Conservation (phyloP, 2,888 invertebrate genomes). For the Lydus trimaculatus region DNA sequence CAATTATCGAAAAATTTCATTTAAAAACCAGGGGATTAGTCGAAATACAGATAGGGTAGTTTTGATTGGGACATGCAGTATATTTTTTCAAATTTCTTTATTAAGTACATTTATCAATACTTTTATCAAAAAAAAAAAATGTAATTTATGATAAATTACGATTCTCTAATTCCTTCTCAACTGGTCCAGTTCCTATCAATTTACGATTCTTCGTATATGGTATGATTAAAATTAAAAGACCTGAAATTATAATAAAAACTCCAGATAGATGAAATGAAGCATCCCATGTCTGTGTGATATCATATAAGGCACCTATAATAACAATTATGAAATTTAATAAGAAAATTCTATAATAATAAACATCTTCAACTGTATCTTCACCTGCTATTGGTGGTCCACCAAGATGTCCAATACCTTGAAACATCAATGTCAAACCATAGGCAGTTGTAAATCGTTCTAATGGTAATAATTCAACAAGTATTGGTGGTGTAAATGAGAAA, state of each 20-base stretch:
- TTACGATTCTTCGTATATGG: slow-evolving; percentile 72
- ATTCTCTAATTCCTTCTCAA: slow-evolving; percentile 61
- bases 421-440: slow-evolving; percentile 87
- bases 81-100: no score
- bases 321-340: no score
- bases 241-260: slow-evolving; percentile 81
- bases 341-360: no score
- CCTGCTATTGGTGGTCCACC: slow-evolving; percentile 93
- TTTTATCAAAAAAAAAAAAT: not conserved
- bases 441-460: slow-evolving; percentile 91
- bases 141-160: not conserved
- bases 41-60: no score
- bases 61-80: no score
- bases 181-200: slow-evolving; percentile 65
- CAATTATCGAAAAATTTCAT: no score
- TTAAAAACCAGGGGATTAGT: no score
- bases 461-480: slow-evolving; percentile 87
- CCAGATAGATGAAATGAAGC: slow-evolving; percentile 83
- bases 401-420: slow-evolving; percentile 92
- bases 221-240: slow-evolving; percentile 71
- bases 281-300: slow-evolving; percentile 76
- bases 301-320: slow-evolving; percentile 66
- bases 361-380: no score
- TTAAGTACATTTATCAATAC: not conserved
- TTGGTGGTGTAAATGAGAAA: slow-evolving; percentile 89